Base-by-base conservation (phyloP, 2,888 invertebrate species). In the Eupithecia exiguata region DNA sequence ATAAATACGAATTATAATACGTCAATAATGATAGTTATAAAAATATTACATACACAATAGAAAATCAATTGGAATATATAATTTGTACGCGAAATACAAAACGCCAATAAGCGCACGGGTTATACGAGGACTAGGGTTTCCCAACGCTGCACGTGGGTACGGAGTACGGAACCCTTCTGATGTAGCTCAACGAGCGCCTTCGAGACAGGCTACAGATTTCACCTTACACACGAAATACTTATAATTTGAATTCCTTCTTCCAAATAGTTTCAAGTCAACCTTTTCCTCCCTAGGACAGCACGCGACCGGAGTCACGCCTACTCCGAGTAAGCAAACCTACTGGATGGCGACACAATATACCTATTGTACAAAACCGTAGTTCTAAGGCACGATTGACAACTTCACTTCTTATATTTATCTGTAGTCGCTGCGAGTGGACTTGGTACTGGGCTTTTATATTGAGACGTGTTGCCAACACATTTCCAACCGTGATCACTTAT, bases 341-440 rank as follows among this genome's bases (percentile, higher is more conserved):
- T 82, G 78, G 83, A 81, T 84, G 86, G 85, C 84, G 85, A 84
- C 83, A 83, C 80, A 83, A 81, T 80, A 82, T 77, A 30, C 30
- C 30, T 30, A 83, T 79, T 79, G 80, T 84, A 84, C 86, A 85
- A 87, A 86, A 85, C 84, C 86, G 81, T 75, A 77, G 79, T 84
- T 87, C 89, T 92, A 92, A 92, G 92, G 92, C 92, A 92, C 92
- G 88, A 86, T 87, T 86, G 82, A 84, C 86, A 87, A 86, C 86
- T 87, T 81, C 81, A 83, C 80, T 84, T 84, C 84, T 84, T 83
- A 78, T 43, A 75, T 71, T 75, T 72, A 70, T 69, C 70, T 71
- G 71, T 70, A 67, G 62, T 68, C 65, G 72, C 79, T 72, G 74
- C 68, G 68, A 67, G 68, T 36, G 67, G 72, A 69, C 61, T 21